These are phyloP conservation scores for Petrolisthes cinctipes DNA, from an alignment of 2,888 invertebrate genomes.

Conservation along the genomic window DNA sequence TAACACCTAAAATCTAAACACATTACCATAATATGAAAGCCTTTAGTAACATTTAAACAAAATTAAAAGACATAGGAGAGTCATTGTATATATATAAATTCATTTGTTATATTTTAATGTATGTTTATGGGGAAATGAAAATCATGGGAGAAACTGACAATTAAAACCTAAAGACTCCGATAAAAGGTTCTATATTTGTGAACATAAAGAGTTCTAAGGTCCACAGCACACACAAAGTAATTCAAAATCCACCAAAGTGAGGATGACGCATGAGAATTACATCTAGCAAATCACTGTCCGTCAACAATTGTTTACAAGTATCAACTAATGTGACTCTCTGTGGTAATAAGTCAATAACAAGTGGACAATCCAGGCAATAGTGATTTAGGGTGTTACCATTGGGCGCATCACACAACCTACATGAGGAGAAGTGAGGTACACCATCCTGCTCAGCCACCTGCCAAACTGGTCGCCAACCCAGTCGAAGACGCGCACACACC, in stretches of 20 bases:
- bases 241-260: slow-evolving; percentile 30
- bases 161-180: too few species aligned
- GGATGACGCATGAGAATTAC: not conserved
- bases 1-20: too few species aligned
- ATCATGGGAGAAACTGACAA: too few species aligned
- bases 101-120: too few species aligned
- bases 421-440: not conserved
- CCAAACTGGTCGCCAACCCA: slow-evolving; percentile 14
- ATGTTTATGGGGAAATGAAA: too few species aligned
- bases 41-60: too few species aligned
- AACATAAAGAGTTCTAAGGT: too few species aligned
- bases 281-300: not conserved
- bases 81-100: too few species aligned
- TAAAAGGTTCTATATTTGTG: too few species aligned
- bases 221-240: too few species aligned
- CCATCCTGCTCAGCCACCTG: not conserved
- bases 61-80: too few species aligned
- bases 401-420: slow-evolving; percentile 4
- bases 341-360: not conserved
- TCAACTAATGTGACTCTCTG: not conserved
- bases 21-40: too few species aligned
- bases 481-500: slow-evolving; percentile 3
- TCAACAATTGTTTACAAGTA: not conserved
- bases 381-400: not conserved
- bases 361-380: not conserved